Percentiles rank a stretch among this genome's conserved stretches.
Conservation (phyloP, 2,113 vertebrate species). For the Silurus asotus region DNA sequence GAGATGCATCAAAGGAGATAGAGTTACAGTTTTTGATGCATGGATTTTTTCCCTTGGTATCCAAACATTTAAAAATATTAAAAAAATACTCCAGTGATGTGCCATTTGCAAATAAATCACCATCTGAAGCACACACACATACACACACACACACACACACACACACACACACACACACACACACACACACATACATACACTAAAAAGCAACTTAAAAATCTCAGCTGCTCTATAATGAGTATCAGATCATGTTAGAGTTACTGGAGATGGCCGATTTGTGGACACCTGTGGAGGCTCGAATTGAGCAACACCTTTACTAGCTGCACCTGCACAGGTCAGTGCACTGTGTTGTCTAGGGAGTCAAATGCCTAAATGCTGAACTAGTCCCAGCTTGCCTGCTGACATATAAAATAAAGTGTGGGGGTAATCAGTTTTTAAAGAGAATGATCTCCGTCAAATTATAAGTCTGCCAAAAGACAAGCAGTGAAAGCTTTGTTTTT, state of each 20-base stretch:
- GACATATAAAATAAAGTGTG: constrained; percentile 15
- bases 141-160: neutral
- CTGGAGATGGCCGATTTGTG: neutral
- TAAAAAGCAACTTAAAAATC: neutral
- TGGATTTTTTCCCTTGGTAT: neutral
- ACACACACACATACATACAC: neutral
- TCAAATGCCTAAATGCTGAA: constrained; percentile 31
- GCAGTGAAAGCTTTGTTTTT: neutral
- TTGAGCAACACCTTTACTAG: constrained; percentile 1
- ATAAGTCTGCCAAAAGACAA: neutral
- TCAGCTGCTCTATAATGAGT: neutral
- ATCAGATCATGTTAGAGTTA: neutral
- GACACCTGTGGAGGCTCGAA: neutral
- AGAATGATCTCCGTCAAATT: constrained; percentile 12
- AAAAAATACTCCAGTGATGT: neutral
- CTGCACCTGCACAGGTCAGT: constrained; percentile 32
- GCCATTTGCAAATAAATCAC: neutral
- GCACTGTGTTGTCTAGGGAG: constrained; percentile 37
- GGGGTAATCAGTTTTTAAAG: constrained; percentile 12
- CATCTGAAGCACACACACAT: neutral
- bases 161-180: neutral
- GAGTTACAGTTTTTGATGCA: neutral
- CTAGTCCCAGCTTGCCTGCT: constrained; percentile 44
- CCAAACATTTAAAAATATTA: neutral
- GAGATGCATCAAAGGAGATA: neutral